A percentile compares a stretch with the other conserved stretches of the same genome.
Conservation (phyloP, 2,797 vertebrate genomes). For the Enteromius unitaeniatus region DNA sequence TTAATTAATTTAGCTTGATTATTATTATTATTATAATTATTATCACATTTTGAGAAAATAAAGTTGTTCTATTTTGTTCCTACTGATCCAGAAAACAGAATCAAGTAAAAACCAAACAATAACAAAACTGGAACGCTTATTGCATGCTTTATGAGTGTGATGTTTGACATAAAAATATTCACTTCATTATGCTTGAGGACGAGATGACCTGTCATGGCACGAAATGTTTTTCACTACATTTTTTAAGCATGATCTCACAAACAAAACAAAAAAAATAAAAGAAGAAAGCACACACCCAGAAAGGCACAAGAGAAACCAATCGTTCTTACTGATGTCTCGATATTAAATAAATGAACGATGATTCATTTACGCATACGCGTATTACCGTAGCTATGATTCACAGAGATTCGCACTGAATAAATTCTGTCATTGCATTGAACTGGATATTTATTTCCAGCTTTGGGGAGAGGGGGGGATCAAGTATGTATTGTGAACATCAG, state of each 20-base stretch:
- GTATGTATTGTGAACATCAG: not conserved
- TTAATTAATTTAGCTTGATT: not conserved
- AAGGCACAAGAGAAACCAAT: constrained; percentile 76
- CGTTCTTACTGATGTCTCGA: constrained; percentile 37
- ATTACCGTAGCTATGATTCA: constrained; percentile 30
- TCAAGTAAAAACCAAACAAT: constrained; percentile 16
- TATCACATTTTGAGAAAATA: constrained; percentile 60
- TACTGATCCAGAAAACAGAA: constrained; percentile 24
- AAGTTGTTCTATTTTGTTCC: constrained; percentile 68
- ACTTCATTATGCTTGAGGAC: constrained; percentile 89
- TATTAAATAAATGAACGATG: constrained; percentile 27
- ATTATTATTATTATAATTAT: not conserved
- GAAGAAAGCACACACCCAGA: constrained; percentile 88
- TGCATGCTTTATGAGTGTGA: constrained; percentile 66
- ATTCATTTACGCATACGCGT: constrained; percentile 28
- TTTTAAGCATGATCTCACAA: constrained; percentile 93
- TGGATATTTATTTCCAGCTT: constrained; percentile 36
- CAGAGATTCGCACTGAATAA: constrained; percentile 35
- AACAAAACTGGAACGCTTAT: constrained; percentile 61
- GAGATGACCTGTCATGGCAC: constrained; percentile 91
- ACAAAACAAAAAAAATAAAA: constrained; percentile 56
- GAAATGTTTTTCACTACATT: constrained; percentile 97
- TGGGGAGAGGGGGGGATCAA: constrained; percentile 3
- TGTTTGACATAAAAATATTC: constrained; percentile 73
- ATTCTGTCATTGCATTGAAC: constrained; percentile 36